Conservation (phyloP, 2,113 vertebrate species). For the Hipposideros armiger region DNA sequence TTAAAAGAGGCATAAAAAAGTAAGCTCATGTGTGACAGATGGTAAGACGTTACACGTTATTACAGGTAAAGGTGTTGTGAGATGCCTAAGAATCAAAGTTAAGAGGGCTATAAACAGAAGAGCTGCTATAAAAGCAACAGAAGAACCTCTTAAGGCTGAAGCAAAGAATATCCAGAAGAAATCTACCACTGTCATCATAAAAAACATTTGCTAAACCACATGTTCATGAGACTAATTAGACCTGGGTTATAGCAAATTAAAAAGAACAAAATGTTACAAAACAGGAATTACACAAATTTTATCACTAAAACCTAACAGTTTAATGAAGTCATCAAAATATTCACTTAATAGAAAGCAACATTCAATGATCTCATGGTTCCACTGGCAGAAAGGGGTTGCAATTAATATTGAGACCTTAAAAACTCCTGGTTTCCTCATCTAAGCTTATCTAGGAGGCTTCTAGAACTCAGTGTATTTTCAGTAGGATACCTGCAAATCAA, state of each 20-base stretch:
- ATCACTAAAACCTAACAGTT: constrained; percentile 60
- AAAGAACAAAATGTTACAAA: constrained; percentile 46
- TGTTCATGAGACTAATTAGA: not conserved
- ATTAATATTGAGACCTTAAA: not conserved
- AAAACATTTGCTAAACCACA: constrained; percentile 41
- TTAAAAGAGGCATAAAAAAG: constrained; percentile 8
- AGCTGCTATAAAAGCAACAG: not conserved
- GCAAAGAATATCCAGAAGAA: not conserved
- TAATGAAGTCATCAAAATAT: constrained; percentile 55
- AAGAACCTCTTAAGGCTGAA: constrained; percentile 4
- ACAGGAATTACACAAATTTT: constrained; percentile 30
- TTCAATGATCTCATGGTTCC: constrained; percentile 12
- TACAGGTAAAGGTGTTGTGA: not conserved
- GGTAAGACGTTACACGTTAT: not conserved
- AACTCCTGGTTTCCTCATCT: constrained; percentile 36
- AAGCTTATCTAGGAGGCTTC: not conserved
- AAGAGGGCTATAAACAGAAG: not conserved
- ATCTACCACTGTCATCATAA: not conserved
- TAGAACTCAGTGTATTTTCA: constrained; percentile 21
- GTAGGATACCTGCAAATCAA: constrained; percentile 45
- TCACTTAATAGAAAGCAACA: constrained; percentile 40
- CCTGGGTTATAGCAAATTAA: constrained; percentile 34
- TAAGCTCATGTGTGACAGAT: not conserved
- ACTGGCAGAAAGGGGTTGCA: not conserved
- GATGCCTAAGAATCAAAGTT: not conserved